Evolutionary conservation across 2,113 vertebrate genomes (phyloP), one percentile per base, ranked within the genome.

Genomic region (Limanda limanda): DNA sequence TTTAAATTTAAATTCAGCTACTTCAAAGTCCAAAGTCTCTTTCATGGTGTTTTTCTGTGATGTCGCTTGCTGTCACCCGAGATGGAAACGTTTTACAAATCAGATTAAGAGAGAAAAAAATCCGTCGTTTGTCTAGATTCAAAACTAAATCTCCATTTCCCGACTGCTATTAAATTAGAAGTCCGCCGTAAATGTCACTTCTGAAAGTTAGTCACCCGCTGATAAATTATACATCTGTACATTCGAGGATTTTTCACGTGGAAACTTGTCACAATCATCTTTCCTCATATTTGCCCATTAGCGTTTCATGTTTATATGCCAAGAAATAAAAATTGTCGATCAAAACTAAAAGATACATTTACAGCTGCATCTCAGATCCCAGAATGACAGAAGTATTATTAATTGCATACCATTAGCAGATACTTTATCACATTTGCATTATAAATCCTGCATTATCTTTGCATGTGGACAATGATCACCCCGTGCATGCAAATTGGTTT

Each of bases 401-500:
- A 76, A 79, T 69, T 61, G 42, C 10, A 31, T 47, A 63, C 42
- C 12, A 80, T 81, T 68, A 70, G n/a, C 48, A 20, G 13, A 66
- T 40, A 64, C 20, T 71, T 82, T 48, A 83, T 70, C 31, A 31
- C 63, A 81, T 83, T 74, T 78, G 71, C 51, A 78, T 67, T 70
- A 18, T 63, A 64, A 64, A 76, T 80, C 70, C 71, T 51, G 40
- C 59, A 48, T 63, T 20, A 77, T 66, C 52, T 42, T 35, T 48
- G 56, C 35, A 67, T 31, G 68, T 88, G 68, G n/a, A 65, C 58
- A 70, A 10, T 61, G 55, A 88, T 83, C 66, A 72, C 17, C 66
- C 35, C 23, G 73, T 84, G 15, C 82, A 80, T 75, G 51, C 79
- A 86, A 87, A 88, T 84, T 59, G 57, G 74, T 79, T 24, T 24